Conservation (phyloP, 35 echinoderm and acorn worm species). For the Ophioderma brevispina region DNA sequence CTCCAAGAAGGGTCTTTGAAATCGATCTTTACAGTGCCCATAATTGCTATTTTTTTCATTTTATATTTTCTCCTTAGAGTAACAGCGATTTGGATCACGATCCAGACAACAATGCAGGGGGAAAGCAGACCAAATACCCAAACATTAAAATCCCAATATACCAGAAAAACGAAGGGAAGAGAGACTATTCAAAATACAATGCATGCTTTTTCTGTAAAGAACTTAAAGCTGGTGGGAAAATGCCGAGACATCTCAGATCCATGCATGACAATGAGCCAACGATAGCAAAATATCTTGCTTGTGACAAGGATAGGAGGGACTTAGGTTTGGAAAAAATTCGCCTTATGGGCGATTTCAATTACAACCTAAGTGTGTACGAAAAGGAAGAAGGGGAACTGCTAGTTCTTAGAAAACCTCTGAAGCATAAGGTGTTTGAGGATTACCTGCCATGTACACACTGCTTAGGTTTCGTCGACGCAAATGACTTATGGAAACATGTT, state of each 20-base stretch:
- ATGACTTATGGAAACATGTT: constrained; percentile 31
- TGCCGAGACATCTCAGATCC: constrained; percentile 1
- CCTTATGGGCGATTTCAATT: constrained; percentile 29
- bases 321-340: constrained; percentile 28
- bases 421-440: constrained; percentile 23
- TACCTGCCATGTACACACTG: constrained; percentile 32
- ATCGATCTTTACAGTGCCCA: too few relatives aligned
- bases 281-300: background rate
- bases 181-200: background rate
- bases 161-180: background rate
- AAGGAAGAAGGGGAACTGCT: constrained; percentile 34
- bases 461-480: constrained; percentile 18
- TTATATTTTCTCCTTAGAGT: too few relatives aligned
- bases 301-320: background rate
- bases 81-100: too few relatives aligned
- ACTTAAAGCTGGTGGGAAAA: constrained; percentile 15
- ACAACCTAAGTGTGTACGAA: constrained; percentile 18
- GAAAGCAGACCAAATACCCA: background rate
- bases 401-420: background rate
- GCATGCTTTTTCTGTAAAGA: constrained; percentile 9
- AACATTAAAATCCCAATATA: background rate
- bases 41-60: too few relatives aligned
- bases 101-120: too few relatives aligned
- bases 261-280: background rate
- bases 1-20: too few relatives aligned